Base-by-base conservation (phyloP, 2,797 vertebrate genomes). In the Coregonus suidteri region DNA sequence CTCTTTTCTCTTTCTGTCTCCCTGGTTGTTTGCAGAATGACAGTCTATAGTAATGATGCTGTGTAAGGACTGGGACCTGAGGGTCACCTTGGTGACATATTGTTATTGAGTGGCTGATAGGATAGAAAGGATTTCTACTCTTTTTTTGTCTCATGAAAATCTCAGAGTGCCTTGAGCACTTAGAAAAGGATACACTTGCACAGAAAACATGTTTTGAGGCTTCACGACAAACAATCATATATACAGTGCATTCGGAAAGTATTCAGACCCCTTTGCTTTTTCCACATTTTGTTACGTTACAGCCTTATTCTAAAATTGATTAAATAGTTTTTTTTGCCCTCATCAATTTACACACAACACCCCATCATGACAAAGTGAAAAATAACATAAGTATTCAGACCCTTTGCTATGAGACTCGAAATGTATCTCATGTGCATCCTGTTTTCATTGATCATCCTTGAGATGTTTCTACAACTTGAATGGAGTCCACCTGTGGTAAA, bases 81-180 rank as follows among this genome's bases (percentile, higher is more conserved):
- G 80, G 53, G 77, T 86, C 74, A 83, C 77, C 77, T 80, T 81
- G 52, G 14, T 37, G 76, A 62, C 53, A 51, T 80, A 15, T 54
- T 73, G 51, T 47, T 78, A 18, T 54, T 25, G 16, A 62, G 59
- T 62, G n/a, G 3, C 9, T 54, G 75, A 31, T 34, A 37, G 35
- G 53, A 47, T 47, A 71, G n/a, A 16, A 75, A 54, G 41, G 34
- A 69, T 66, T 73, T n/a, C 35, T 20, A 59, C 41, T 2, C 11
- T 47, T 47, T 47, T 13, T 47, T 3, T 47, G 9, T 47, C 41
- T 47, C 9, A 25, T 47, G 41, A 65, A 7, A 25, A 4, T 20
- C 25, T 9, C 11, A 65, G n/a, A 30, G 18, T 47, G 37, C 34
- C 34, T 13, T 25, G 18, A 69, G 68, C 9, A 70, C 18, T 41